Evolutionary conservation across 1,140 invertebrate species (phyloP).

Genomic region (Oryctes rhinoceros): DNA sequence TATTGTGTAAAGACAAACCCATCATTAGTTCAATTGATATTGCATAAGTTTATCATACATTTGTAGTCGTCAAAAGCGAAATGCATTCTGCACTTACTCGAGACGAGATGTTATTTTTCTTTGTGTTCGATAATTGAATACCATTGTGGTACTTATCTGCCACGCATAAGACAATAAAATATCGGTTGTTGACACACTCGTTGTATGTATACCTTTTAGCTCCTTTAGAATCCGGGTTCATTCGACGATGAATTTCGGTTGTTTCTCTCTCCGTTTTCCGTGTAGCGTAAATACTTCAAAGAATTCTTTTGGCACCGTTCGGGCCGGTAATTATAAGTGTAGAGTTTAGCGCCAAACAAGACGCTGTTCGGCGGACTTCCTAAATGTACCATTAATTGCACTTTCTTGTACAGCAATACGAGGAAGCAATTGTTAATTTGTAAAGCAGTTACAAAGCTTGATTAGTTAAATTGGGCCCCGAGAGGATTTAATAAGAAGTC

Average conservation of each 20-base stretch:
- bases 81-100: not conserved
- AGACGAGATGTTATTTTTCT: slow-evolving; percentile 10
- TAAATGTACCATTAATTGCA: slow-evolving; percentile 12
- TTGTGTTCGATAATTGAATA: slow-evolving; percentile 6
- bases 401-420: not conserved
- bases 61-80: not conserved
- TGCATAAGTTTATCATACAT: too few relatives aligned
- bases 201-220: slow-evolving; percentile 10
- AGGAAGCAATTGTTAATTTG: slow-evolving; percentile 14
- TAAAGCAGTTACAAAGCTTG: slow-evolving; percentile 5
- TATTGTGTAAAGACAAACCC: too few relatives aligned
- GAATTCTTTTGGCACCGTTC: slow-evolving; percentile 7
- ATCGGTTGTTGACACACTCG: slow-evolving; percentile 26
- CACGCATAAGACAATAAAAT: slow-evolving; percentile 3
- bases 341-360: slow-evolving; percentile 10
- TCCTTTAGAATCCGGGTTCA: slow-evolving; percentile 22
- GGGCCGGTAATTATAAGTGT: slow-evolving; percentile 1
- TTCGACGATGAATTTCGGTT: slow-evolving; percentile 22
- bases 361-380: not conserved
- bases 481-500: not conserved
- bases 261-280: not conserved
- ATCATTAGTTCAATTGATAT: too few relatives aligned
- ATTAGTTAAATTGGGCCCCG: not conserved
- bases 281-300: slow-evolving; percentile 1
- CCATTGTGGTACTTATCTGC: not conserved